Percentiles rank a stretch among this genome's conserved stretches.
Evolutionary conservation across 1,140 invertebrate species (phyloP).

Genomic region (Dreissena rostriformis): DNA sequence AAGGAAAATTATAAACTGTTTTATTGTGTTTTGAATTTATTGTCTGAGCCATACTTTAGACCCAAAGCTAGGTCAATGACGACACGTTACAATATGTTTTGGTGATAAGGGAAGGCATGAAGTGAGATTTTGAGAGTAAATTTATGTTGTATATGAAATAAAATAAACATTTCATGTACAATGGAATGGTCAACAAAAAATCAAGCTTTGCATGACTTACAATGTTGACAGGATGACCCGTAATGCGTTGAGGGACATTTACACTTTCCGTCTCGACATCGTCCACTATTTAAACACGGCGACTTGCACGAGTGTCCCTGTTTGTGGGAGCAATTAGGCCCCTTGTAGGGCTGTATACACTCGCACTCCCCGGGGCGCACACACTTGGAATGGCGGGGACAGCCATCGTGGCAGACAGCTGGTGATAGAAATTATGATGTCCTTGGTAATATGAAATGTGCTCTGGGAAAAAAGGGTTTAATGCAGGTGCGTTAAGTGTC

Average conservation of each 20-base stretch:
- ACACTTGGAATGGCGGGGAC: constrained; percentile 73
- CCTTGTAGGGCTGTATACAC: constrained; percentile 75
- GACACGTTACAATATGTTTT: neutral
- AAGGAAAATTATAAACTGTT: too few relatives aligned
- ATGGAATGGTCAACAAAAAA: neutral
- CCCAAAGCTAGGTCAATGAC: neutral
- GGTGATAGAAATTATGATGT: constrained; percentile 29
- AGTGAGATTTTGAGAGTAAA: neutral
- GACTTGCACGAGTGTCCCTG: constrained; percentile 62
- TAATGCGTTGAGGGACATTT: constrained; percentile 70
- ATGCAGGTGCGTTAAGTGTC: too few relatives aligned
- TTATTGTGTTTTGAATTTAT: neutral
- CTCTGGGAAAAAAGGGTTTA: too few relatives aligned
- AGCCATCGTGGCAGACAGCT: constrained; percentile 76
- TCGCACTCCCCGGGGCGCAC: constrained; percentile 74
- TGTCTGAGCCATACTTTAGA: neutral
- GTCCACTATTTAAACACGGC: constrained; percentile 74
- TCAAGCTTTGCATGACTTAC: constrained; percentile 63
- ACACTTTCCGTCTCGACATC: constrained; percentile 73
- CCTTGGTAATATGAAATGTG: too few relatives aligned
- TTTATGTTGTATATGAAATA: neutral
- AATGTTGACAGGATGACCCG: constrained; percentile 72
- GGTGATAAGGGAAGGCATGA: neutral
- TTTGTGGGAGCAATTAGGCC: constrained; percentile 69
- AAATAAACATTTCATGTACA: neutral